Base-by-base conservation (phyloP, 2,888 invertebrate species). In the Cybosia mesomella region DNA sequence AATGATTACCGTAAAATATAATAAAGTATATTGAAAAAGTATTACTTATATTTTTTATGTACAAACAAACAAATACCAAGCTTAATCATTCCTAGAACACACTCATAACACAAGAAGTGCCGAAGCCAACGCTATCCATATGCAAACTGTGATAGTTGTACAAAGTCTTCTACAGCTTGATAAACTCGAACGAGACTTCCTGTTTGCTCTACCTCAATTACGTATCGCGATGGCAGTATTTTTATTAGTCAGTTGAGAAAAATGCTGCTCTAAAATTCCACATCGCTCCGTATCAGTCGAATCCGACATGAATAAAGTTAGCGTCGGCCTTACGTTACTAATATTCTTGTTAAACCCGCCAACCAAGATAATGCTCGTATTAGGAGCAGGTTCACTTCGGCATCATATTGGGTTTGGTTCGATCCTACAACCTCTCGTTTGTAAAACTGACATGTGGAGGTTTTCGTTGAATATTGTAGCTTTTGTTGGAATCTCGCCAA, bases 231-330 rank as follows among this genome's bases (percentile, higher is more conserved):
- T 36, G 11, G 11, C 11, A 11, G 11, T 36, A n/a, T 10, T 36
- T 36, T 11, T 11, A 36, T 11, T 10, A 2, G 18, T 18, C 18
- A 49, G 49, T n/a, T 18, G 39, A n/a, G n/a, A 7, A 43, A 49
- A 49, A n/a, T n/a, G 73, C 5, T n/a, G 18, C 8, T 49, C 8
- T 49, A 49, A 76, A 73, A 68, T 76, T 68, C 55, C 59, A 57
- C 49, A n/a, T 49, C 49, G 18, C 62, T 71, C 66, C 58, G 66
- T 76, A 70, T 49, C 49, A 49, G 49, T 49, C 3, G 55, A 24
- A 55, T 24, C 28, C 22, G 22, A 55, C 55, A 63, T 55, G 65
- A 60, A 75, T 70, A 64, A 66, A 55, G 10, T 53, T 15, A n/a
- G 60, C 24, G 67, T 62, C 66, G 66, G 28, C 15, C 58, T 28